Evolutionary conservation across 1,140 invertebrate genomes (phyloP).

Genomic region (Drosophila guanche): DNA sequence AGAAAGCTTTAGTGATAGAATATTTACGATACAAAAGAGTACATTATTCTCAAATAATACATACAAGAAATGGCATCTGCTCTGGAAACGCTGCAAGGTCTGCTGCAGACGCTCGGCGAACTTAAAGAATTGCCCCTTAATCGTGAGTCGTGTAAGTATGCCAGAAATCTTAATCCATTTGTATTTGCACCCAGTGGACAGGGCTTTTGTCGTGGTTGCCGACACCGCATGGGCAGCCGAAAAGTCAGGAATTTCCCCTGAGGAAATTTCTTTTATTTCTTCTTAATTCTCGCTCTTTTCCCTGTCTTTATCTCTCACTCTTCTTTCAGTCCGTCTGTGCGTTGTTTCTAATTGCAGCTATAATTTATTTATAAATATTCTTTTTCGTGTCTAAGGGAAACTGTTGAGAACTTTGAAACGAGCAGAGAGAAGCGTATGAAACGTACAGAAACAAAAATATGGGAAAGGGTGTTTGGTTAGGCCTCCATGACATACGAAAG

Average conservation of each 20-base stretch:
- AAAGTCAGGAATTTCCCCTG: slow-evolving; percentile 43
- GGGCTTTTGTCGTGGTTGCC: slow-evolving; percentile 7
- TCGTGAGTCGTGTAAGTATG: slow-evolving; percentile 78
- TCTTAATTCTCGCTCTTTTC: slow-evolving; percentile 3
- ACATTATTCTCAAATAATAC: slow-evolving; percentile 28
- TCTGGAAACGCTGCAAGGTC: slow-evolving; percentile 69
- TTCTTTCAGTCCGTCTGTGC: slow-evolving; percentile 3
- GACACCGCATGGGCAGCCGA: slow-evolving; percentile 38
- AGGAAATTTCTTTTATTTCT: slow-evolving; percentile 30
- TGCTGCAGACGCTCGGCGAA: slow-evolving; percentile 68
- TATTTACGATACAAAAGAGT: slow-evolving; percentile 26
- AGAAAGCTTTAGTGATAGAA: slow-evolving; percentile 51
- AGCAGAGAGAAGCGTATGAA: slow-evolving; percentile 1
- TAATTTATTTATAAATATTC: slow-evolving; percentile 77
- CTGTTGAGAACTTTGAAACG: neutral
- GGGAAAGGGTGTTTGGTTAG: slow-evolving; percentile 9
- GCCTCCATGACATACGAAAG: neutral
- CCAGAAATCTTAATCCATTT: too few species aligned
- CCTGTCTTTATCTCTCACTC: slow-evolving; percentile 16
- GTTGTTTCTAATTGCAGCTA: slow-evolving; percentile 67
- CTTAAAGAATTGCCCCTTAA: slow-evolving; percentile 71
- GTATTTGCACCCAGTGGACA: slow-evolving; percentile 3
- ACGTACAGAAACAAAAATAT: slow-evolving; percentile 15
- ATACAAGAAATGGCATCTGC: slow-evolving; percentile 69
- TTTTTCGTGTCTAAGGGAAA: slow-evolving; percentile 25